These are phyloP conservation scores for Onychostruthus taczanowskii DNA, from an alignment of 2,113 vertebrate genomes.

Conservation along the genomic window DNA sequence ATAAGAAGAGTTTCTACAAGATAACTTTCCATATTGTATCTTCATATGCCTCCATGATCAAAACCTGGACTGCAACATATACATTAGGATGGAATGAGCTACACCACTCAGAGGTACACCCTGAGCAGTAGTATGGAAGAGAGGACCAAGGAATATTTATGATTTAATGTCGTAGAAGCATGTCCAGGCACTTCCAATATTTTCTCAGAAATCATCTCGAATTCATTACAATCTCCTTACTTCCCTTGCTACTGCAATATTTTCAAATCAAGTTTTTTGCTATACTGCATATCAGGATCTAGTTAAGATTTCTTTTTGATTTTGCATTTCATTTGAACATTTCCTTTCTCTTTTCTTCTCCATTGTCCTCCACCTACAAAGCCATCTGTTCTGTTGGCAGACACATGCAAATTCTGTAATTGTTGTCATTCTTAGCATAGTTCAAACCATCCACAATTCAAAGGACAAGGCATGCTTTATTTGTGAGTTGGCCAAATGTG, in stretches of 20 bases:
- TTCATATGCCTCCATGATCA: neutral
- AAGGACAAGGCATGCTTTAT: conserved; percentile 49
- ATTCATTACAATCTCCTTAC: neutral
- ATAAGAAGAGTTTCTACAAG: neutral
- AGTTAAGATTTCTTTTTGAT: neutral
- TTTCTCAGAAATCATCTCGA: neutral
- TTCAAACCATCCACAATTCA: conserved; percentile 62
- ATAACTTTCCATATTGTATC: neutral
- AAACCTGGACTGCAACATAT: neutral
- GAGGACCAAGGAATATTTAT: neutral
- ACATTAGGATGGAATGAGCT: neutral
- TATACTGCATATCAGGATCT: neutral
- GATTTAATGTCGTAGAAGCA: neutral
- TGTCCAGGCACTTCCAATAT: neutral
- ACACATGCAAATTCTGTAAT: conserved; percentile 64
- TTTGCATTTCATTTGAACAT: neutral
- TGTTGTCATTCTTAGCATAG: conserved; percentile 74
- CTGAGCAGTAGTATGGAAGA: neutral
- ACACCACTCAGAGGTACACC: no score
- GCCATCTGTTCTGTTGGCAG: conserved; percentile 76
- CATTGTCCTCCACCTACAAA: conserved; percentile 62
- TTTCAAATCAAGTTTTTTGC: neutral
- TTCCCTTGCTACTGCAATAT: neutral
- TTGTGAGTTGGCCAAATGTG: conserved; percentile 67
- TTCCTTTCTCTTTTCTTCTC: neutral